Percentiles rank a stretch among this genome's conserved stretches.
These are phyloP conservation scores for Branchellion lobata DNA, from an alignment of 2,888 invertebrate genomes.

Conservation along the genomic window DNA sequence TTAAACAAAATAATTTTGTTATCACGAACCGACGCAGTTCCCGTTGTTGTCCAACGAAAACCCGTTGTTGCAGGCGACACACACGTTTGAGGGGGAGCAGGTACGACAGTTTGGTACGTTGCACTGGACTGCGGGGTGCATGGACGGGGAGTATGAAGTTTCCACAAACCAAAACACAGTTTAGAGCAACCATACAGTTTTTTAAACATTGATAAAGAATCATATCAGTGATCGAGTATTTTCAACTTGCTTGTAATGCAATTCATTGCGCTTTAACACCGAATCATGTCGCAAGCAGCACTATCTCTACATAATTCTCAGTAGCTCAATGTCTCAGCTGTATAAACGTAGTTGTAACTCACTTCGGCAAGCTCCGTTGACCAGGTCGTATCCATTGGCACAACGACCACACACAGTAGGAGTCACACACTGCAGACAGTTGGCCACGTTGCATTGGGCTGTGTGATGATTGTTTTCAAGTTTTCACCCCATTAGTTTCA, in stretches of 20 bases:
- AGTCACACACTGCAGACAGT: slow-evolving; percentile 10
- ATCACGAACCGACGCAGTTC: slow-evolving; percentile 17
- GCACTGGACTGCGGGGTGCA: slow-evolving; percentile 19
- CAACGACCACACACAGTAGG: background rate
- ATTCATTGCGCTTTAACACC: too few relatives aligned
- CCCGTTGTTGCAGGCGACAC: slow-evolving; percentile 10
- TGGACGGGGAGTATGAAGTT: too few relatives aligned
- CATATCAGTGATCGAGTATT: too few relatives aligned
- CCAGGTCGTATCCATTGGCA: background rate
- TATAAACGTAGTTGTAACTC: background rate
- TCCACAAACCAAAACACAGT: too few relatives aligned
- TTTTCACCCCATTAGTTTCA: too few relatives aligned
- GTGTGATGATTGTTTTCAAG: too few relatives aligned
- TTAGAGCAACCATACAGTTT: too few relatives aligned
- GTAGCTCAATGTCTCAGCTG: too few relatives aligned
- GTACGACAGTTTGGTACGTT: slow-evolving; percentile 15
- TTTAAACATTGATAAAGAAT: too few relatives aligned
- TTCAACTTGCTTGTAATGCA: too few relatives aligned
- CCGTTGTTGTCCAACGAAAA: slow-evolving; percentile 5
- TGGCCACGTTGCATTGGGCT: slow-evolving; percentile 20
- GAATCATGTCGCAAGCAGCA: too few relatives aligned
- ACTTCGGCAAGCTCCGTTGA: background rate
- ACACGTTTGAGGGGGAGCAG: slow-evolving; percentile 23
- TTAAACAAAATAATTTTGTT: background rate
- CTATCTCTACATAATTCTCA: too few relatives aligned